Evolutionary conservation across 2,797 vertebrate species (phyloP).

Genomic region (Mionectes olivaceus): DNA sequence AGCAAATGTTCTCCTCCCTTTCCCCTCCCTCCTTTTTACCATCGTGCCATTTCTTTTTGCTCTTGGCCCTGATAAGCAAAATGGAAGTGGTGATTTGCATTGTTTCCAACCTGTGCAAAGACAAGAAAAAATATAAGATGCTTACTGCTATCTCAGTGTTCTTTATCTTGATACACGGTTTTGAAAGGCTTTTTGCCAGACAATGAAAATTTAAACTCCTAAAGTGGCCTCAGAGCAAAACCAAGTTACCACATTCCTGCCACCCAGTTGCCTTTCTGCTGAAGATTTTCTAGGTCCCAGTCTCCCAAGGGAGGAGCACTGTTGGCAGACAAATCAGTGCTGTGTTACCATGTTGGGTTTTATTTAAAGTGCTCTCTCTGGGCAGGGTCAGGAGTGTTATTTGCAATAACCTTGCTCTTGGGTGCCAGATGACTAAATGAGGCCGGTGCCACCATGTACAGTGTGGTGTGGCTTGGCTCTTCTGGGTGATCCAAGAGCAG

Average conservation of each 20-base stretch:
- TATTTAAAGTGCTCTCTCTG: neutral
- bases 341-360: conserved; percentile 5
- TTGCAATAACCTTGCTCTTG: neutral
- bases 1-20: neutral
- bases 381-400: neutral
- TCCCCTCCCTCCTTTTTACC: neutral
- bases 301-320: neutral
- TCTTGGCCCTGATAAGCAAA: neutral
- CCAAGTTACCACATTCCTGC: neutral
- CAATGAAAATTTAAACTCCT: neutral
- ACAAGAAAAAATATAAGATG: neutral
- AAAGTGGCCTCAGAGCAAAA: neutral
- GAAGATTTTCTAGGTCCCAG: neutral
- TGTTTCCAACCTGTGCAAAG: neutral
- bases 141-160: neutral
- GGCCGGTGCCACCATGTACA: neutral
- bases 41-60: rapidly evolving
- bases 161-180: neutral
- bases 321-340: conserved; percentile 16
- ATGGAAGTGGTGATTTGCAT: neutral
- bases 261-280: neutral
- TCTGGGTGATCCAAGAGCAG: neutral
- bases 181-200: neutral
- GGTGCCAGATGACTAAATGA: neutral
- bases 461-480: neutral